These are phyloP conservation scores for Eriocheir sinensis DNA, from an alignment of 1,140 invertebrate species.

Conservation along the genomic window DNA sequence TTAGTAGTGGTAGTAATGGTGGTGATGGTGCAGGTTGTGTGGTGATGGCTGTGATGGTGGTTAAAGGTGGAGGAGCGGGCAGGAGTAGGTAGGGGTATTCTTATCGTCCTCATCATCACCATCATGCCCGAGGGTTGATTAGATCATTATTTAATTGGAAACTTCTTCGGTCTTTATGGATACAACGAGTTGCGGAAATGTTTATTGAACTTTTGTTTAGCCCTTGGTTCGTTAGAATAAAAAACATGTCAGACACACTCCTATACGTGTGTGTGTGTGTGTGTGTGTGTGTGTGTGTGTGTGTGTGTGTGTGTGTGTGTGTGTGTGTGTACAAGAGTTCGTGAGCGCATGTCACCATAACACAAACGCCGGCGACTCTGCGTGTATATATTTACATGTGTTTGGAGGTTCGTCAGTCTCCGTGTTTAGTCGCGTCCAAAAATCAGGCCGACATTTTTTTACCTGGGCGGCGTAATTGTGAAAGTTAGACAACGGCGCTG, in stretches of 20 bases:
- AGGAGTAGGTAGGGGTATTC: background rate
- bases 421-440: background rate
- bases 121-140: too few relatives aligned
- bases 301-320: conserved; percentile 53
- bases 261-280: conserved; percentile 45
- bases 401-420: background rate
- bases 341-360: background rate
- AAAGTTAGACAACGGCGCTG: conserved; percentile 27
- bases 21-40: background rate
- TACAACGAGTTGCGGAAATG: too few relatives aligned
- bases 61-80: background rate
- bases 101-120: too few relatives aligned
- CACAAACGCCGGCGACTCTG: background rate
- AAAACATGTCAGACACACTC: too few relatives aligned
- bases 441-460: background rate
- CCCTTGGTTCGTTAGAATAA: too few relatives aligned
- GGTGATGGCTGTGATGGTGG: background rate
- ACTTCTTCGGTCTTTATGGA: too few relatives aligned
- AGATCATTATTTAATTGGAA: too few relatives aligned
- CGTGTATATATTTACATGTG: background rate
- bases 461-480: background rate
- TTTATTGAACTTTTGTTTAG: too few relatives aligned
- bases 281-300: conserved; percentile 41
- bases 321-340: conserved; percentile 47
- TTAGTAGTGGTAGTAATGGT: background rate